Conservation (phyloP, 2,113 vertebrate species). For the Probosciger aterrimus region DNA sequence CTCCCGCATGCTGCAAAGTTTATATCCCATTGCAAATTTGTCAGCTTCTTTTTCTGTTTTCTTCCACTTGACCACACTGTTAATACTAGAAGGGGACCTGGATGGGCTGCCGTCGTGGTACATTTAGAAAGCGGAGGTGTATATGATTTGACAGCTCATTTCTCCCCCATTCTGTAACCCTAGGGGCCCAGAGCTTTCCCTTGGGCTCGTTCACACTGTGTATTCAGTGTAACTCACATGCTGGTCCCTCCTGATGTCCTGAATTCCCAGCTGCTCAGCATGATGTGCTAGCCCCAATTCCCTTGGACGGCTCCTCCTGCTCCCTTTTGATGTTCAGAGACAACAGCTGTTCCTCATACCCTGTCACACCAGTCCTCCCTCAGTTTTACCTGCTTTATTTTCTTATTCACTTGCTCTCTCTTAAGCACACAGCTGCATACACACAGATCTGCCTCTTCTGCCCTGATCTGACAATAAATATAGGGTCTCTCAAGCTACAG, state of each 20-base stretch:
- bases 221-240: neutral
- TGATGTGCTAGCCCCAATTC: neutral
- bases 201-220: neutral
- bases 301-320: neutral
- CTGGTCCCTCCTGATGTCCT: neutral
- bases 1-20: neutral
- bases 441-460: neutral
- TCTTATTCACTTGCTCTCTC: neutral
- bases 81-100: neutral
- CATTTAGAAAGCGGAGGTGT: neutral
- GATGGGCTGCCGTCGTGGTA: neutral
- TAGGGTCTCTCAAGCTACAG: neutral
- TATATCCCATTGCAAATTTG: neutral
- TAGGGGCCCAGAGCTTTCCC: neutral
- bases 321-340: slow-evolving; percentile 24
- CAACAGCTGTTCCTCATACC: slow-evolving; percentile 7
- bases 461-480: neutral
- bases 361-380: neutral
- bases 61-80: neutral
- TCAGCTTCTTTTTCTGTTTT: neutral
- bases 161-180: neutral
- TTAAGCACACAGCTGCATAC: neutral
- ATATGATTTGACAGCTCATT: neutral
- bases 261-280: slow-evolving; percentile 38
- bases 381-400: slow-evolving; percentile 9